Percentiles rank a stretch among this genome's conserved stretches.
These are phyloP conservation scores for Melanophora roralis DNA, from an alignment of 2,888 invertebrate species.

Conservation along the genomic window DNA sequence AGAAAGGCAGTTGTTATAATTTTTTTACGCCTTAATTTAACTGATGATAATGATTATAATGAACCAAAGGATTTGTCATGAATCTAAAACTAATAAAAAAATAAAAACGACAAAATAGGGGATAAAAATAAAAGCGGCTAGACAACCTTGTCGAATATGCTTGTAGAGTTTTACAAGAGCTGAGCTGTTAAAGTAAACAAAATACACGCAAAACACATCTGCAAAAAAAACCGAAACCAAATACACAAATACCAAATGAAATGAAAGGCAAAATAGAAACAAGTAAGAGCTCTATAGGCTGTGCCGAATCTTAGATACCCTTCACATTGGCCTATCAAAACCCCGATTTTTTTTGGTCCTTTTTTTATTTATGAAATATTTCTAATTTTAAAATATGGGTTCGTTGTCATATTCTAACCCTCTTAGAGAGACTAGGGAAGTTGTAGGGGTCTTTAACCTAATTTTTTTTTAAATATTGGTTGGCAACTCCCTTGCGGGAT, in stretches of 20 bases:
- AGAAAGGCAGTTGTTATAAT: conserved; percentile 36
- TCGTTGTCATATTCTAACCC: too few relatives aligned
- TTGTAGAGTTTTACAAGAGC: conserved; percentile 39
- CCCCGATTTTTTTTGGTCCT: too few relatives aligned
- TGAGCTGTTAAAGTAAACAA: conserved; percentile 64
- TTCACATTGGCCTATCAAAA: too few relatives aligned
- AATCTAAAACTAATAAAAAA: conserved; percentile 52
- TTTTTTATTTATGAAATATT: too few relatives aligned
- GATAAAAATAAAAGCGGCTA: conserved; percentile 20
- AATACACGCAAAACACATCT: conserved; percentile 59
- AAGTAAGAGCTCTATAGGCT: too few relatives aligned
- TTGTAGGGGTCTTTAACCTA: too few relatives aligned
- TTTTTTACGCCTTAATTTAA: conserved; percentile 53
- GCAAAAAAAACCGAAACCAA: conserved; percentile 50
- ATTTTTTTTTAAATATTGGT: too few relatives aligned
- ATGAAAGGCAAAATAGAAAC: neutral
- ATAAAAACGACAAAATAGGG: neutral
- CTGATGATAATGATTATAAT: conserved; percentile 58
- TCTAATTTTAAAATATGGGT: too few relatives aligned
- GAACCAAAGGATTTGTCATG: conserved; percentile 62
- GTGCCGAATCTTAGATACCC: too few relatives aligned
- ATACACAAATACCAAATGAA: neutral
- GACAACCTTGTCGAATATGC: conserved; percentile 40
- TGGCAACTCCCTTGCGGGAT: too few relatives aligned
- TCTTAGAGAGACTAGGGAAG: too few relatives aligned